These are phyloP conservation scores for Bos indicus DNA, from an alignment of 2,113 vertebrate genomes.

Conservation along the genomic window DNA sequence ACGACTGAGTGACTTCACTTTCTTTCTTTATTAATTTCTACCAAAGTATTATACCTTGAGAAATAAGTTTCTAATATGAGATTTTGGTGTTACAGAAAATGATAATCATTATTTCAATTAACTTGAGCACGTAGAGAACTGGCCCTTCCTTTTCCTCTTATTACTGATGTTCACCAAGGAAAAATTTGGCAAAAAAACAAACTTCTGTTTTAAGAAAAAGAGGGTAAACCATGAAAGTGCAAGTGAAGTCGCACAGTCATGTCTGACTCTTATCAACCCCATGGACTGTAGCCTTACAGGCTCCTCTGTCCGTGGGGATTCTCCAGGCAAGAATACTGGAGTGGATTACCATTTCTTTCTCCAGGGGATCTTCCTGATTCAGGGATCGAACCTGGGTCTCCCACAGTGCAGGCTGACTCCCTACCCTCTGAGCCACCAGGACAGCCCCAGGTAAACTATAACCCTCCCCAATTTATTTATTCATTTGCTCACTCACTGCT, in stretches of 20 bases:
- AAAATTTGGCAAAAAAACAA: not conserved
- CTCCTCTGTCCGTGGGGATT: not conserved
- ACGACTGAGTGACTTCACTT: no score
- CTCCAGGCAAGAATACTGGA: not conserved
- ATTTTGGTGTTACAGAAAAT: not conserved
- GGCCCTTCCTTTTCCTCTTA: not conserved
- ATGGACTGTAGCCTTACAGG: not conserved
- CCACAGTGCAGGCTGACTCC: not conserved
- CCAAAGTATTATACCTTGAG: not conserved
- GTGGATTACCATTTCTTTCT: not conserved
- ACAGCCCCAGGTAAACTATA: not conserved
- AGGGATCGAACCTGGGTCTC: not conserved
- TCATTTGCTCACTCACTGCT: not conserved
- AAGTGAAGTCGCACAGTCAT: fast-evolving
- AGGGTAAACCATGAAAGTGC: not conserved
- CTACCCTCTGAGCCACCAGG: not conserved
- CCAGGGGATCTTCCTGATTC: not conserved
- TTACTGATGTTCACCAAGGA: not conserved
- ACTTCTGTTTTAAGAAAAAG: not conserved
- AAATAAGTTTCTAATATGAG: not conserved
- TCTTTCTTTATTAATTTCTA: not conserved
- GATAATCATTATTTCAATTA: not conserved
- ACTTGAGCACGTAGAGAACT: not conserved
- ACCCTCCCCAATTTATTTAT: not conserved
- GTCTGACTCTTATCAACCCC: not conserved